These are phyloP conservation scores for Coracopsis vasa DNA, from an alignment of 2,113 vertebrate species.

Conservation along the genomic window DNA sequence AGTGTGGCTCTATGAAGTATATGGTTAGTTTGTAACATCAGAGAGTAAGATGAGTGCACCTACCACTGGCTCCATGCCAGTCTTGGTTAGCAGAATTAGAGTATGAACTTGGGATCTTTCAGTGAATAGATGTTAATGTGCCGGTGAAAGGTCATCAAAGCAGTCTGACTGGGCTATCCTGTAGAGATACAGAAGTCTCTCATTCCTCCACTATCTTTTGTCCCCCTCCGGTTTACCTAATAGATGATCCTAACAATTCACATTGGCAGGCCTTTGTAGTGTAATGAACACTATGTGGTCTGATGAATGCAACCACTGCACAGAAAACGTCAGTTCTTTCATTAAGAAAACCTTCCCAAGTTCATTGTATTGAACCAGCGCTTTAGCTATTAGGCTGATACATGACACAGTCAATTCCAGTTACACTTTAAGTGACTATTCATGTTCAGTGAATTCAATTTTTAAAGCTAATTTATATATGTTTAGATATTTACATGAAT, in stretches of 20 bases:
- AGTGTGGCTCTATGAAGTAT: not conserved
- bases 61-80: not conserved
- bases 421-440: conserved; percentile 96
- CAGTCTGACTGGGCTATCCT: not conserved
- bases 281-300: conserved; percentile 88
- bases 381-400: conserved; percentile 95
- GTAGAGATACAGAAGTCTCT: not conserved
- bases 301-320: conserved; percentile 92
- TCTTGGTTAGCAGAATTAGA: not conserved
- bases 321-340: conserved; percentile 96
- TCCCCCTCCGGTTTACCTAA: conserved; percentile 86
- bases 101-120: not conserved
- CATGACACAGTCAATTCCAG: conserved; percentile 95
- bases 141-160: conserved; percentile 46
- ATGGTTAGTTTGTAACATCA: not conserved
- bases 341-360: conserved; percentile 96
- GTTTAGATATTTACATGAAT: conserved; percentile 43
- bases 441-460: conserved; percentile 79
- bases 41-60: not conserved
- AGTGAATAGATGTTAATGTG: not conserved
- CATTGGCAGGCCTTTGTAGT: conserved; percentile 90
- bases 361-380: conserved; percentile 93
- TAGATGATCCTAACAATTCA: conserved; percentile 87
- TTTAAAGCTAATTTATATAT: conserved; percentile 59
- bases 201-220: conserved; percentile 61